These are phyloP conservation scores for Paramuricea clavata DNA, from an alignment of 92 coral and sea anemone species.

Conservation along the genomic window DNA sequence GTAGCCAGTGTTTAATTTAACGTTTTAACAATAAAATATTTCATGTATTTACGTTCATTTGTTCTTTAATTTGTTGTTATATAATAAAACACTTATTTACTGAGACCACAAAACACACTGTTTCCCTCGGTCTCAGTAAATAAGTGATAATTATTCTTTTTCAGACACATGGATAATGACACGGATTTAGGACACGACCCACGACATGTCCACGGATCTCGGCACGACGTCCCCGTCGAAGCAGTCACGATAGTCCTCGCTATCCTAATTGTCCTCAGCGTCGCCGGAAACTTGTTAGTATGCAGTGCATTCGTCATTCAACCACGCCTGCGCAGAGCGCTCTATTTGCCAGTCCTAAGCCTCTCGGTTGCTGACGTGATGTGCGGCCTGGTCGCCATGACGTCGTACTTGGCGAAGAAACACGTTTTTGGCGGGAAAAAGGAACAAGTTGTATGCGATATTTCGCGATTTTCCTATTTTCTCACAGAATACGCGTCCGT, in stretches of 20 bases:
- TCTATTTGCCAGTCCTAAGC: slow-evolving; percentile 50
- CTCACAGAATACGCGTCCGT: slow-evolving; percentile 54
- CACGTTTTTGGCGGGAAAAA: slow-evolving; percentile 44
- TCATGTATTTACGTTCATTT: no score
- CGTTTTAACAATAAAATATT: no score
- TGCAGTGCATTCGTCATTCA: slow-evolving; percentile 46
- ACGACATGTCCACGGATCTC: background rate
- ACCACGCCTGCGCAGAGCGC: slow-evolving; percentile 24
- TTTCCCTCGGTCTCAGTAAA: no score
- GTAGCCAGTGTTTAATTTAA: no score
- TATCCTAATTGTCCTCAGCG: slow-evolving; percentile 28
- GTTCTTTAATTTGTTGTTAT: no score
- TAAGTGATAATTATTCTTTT: background rate
- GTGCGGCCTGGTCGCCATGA: slow-evolving; percentile 53
- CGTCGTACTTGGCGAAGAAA: slow-evolving; percentile 55
- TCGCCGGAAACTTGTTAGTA: slow-evolving; percentile 30
- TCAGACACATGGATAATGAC: slow-evolving; percentile 3
- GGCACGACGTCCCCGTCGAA: background rate
- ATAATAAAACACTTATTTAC: no score
- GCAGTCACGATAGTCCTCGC: slow-evolving; percentile 28
- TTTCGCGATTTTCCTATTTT: slow-evolving; percentile 46
- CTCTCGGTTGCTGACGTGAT: slow-evolving; percentile 57
- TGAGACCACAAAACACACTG: no score
- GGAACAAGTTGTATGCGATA: slow-evolving; percentile 47
- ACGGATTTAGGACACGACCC: background rate